These are phyloP conservation scores for Eilema caniola DNA, from an alignment of 2,888 invertebrate genomes.

Conservation along the genomic window DNA sequence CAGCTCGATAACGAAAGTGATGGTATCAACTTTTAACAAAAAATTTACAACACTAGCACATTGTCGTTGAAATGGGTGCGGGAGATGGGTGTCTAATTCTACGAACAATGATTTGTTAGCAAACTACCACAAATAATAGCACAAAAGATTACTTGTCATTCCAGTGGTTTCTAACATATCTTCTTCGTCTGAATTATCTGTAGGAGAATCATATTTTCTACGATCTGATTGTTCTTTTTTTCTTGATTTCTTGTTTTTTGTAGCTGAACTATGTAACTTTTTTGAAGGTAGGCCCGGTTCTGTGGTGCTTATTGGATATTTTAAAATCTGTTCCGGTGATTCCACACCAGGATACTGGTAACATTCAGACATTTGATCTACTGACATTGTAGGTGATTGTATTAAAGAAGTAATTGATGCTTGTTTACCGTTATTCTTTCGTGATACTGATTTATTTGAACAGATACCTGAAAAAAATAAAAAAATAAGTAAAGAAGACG, in stretches of 20 bases:
- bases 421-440: neutral
- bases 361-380: neutral
- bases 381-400: neutral
- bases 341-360: neutral
- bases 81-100: neutral
- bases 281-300: neutral
- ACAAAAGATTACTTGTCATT: slow-evolving; percentile 6
- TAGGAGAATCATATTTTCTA: neutral
- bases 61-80: no score
- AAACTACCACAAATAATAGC: neutral
- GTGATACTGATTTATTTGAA: neutral
- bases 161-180: neutral
- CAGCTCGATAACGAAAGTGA: no score
- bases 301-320: neutral
- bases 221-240: neutral
- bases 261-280: neutral
- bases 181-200: neutral
- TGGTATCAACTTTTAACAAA: no score
- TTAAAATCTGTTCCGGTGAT: slow-evolving; percentile 1
- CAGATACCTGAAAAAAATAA: slow-evolving; percentile 1
- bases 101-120: neutral
- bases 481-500: neutral
- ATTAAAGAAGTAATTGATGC: neutral
- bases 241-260: slow-evolving; percentile 5
- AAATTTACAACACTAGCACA: no score